Evolutionary conservation across 2,797 vertebrate genomes (phyloP).

Genomic region (Acrossocheilus fasciatus): DNA sequence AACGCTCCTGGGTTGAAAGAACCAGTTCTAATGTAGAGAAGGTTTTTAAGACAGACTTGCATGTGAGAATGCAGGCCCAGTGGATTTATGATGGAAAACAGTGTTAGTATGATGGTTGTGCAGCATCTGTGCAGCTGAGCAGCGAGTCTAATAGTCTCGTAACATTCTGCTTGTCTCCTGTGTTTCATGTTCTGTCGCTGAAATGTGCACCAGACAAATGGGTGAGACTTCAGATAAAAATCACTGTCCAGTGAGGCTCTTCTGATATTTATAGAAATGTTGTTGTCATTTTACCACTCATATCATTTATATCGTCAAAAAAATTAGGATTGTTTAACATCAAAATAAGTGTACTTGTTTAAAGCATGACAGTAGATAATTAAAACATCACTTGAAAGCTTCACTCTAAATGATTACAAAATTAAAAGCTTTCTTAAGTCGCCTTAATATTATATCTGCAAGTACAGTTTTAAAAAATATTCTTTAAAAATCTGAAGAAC

Average conservation of each 20-base stretch:
- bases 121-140: background rate
- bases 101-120: background rate
- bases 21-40: background rate
- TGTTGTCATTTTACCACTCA: background rate
- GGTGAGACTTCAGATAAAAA: background rate
- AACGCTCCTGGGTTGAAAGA: background rate
- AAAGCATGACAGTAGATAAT: too few species aligned
- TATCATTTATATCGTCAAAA: background rate
- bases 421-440: too few species aligned
- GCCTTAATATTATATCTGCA: too few species aligned
- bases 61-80: background rate
- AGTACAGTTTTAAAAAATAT: too few species aligned
- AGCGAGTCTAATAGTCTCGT: background rate
- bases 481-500: too few species aligned
- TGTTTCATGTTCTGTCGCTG: background rate
- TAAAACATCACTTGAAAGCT: too few species aligned
- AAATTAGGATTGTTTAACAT: too few species aligned
- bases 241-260: background rate
- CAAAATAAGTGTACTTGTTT: too few species aligned
- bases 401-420: too few species aligned
- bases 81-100: background rate
- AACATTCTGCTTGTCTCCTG: background rate
- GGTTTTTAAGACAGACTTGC: background rate
- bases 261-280: background rate
- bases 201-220: background rate